phyloP scores from a whole-genome alignment of 2,113 vertebrate species.

The Excalfactoria chinensis region DNA sequence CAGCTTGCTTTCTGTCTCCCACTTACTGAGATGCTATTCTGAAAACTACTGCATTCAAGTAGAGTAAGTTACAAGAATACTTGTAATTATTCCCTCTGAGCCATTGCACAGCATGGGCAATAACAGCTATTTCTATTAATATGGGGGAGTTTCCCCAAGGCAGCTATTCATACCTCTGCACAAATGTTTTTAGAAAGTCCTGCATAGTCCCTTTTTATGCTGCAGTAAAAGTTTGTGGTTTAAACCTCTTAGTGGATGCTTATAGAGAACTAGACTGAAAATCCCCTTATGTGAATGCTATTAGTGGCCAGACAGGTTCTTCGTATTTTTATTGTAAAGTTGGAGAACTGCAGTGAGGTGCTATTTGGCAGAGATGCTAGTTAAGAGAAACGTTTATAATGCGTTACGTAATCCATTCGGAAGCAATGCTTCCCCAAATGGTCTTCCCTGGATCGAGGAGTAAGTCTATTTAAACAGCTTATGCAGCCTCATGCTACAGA shows the following conservation, averaged over 20 bases:
- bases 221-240: constrained; percentile 67
- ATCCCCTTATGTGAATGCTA: constrained; percentile 25
- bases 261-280: constrained; percentile 46
- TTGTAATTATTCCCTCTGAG: constrained; percentile 34
- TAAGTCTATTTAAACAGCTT: constrained; percentile 1
- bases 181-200: constrained; percentile 61
- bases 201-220: constrained; percentile 2
- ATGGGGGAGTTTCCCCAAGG: constrained; percentile 60
- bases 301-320: neutral
- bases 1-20: neutral
- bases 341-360: neutral
- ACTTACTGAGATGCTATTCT: constrained; percentile 27
- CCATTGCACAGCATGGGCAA: neutral
- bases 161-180: constrained; percentile 38
- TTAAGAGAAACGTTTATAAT: constrained; percentile 29
- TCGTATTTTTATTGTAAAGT: constrained; percentile 22
- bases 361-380: constrained; percentile 32
- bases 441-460: constrained; percentile 3
- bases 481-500: neutral
- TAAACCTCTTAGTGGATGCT: constrained; percentile 58
- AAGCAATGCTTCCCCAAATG: neutral
- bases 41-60: neutral
- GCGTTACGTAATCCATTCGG: constrained; percentile 6
- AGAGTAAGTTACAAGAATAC: constrained; percentile 34
- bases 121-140: constrained; percentile 61